These are phyloP conservation scores for Micropoecilia bifurca DNA, from an alignment of 2,797 vertebrate genomes.

Conservation along the genomic window DNA sequence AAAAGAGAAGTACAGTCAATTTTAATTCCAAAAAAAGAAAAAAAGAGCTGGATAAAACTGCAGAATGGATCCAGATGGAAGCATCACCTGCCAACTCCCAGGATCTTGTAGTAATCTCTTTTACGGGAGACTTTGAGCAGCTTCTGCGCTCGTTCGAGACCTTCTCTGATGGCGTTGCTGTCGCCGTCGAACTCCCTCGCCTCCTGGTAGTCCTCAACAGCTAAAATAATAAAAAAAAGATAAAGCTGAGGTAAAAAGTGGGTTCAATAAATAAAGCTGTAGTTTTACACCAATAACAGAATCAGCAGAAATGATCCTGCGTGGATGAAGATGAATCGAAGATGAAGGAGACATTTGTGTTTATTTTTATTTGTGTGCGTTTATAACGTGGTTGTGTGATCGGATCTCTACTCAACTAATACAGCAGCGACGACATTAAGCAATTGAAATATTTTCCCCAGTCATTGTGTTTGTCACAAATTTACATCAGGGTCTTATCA, in stretches of 20 bases:
- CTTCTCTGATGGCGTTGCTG: slow-evolving; percentile 82
- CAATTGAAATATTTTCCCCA: neutral
- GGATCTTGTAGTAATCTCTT: slow-evolving; percentile 89
- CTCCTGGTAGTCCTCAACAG: slow-evolving; percentile 87
- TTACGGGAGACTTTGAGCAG: slow-evolving; percentile 86
- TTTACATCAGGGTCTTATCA: neutral
- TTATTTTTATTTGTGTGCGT: neutral
- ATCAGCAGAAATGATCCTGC: neutral
- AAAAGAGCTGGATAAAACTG: neutral
- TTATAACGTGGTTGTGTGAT: neutral
- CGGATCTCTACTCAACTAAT: neutral
- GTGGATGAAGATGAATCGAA: neutral
- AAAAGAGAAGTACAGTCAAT: neutral
- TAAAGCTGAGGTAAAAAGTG: neutral
- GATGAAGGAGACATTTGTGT: neutral
- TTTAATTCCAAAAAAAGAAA: neutral
- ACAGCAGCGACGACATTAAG: neutral
- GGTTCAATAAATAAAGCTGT: neutral
- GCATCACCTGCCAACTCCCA: slow-evolving; percentile 84
- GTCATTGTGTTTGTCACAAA: neutral
- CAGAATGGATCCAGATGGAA: neutral
- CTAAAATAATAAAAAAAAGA: slow-evolving; percentile 52
- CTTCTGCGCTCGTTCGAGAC: slow-evolving; percentile 85
- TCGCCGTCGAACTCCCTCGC: slow-evolving; percentile 85
- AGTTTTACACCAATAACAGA: neutral